Evolutionary conservation across 2,888 invertebrate species (phyloP).

Genomic region (Drosophila nr. perissopoda): DNA sequence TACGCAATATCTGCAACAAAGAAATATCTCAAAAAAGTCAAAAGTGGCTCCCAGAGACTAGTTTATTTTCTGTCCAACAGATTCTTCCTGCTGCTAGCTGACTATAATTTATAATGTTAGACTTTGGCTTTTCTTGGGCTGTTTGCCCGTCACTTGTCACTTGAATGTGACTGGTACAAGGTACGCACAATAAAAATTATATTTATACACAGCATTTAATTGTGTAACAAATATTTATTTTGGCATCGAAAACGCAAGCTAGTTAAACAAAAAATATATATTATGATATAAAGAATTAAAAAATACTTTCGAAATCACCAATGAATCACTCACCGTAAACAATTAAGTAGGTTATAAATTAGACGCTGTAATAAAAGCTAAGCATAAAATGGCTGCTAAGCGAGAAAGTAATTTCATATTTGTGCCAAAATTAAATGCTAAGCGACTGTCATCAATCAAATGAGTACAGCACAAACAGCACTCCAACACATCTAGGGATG

Average conservation of each 20-base stretch:
- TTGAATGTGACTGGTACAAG: constrained; percentile 61
- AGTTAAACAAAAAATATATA: background rate
- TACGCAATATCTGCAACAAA: constrained; percentile 1
- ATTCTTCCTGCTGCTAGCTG: background rate
- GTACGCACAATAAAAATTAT: constrained; percentile 78
- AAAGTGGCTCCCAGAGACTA: constrained; percentile 1
- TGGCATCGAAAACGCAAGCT: background rate
- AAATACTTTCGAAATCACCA: background rate
- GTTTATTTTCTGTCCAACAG: background rate
- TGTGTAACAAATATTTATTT: constrained; percentile 15
- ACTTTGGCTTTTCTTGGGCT: constrained; percentile 5
- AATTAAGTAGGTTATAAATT: background rate
- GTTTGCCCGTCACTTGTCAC: constrained; percentile 12
- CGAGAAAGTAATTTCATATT: background rate
- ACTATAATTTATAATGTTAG: constrained; percentile 32
- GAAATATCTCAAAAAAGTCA: background rate
- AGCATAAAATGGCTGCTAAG: background rate
- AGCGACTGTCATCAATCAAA: background rate
- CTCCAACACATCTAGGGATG: background rate
- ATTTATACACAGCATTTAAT: constrained; percentile 57
- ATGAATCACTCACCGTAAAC: background rate
- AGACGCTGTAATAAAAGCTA: background rate
- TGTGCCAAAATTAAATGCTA: constrained; percentile 2
- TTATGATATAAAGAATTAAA: background rate
- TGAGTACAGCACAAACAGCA: background rate